Evolutionary conservation across 2,888 invertebrate genomes (phyloP), one percentile per base, ranked within the genome.

Genomic region (Hypomecis atomaria): DNA sequence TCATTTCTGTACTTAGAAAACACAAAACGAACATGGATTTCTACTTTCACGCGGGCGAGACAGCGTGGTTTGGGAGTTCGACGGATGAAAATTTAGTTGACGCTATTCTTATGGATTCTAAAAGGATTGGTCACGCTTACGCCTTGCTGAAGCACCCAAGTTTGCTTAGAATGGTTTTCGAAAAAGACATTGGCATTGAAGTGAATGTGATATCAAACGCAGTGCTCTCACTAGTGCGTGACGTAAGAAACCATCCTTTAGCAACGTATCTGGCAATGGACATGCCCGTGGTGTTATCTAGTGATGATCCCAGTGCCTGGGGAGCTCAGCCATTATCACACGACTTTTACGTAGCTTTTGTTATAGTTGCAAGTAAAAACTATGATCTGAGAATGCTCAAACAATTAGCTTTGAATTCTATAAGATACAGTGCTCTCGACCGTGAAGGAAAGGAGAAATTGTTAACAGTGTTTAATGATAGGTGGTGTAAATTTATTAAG

Each of bases 31-130:
- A 93, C 2, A 87, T 96, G 10, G 91, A 95, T 52, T 96, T 94
- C 74, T 97, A 94, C 76, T 96, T 97, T 71, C 97, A 97, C 78
- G 96, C 96, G 0, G 97, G 96, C 0, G 97, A 97, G 85, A 97
- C 97, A 0, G 95, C 96, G 75, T 96, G 96, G 96, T 93, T 91
- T 70, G 96, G 95, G 7, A 89, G 88, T 6, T 73, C 89, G 0
- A 92, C 94, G 0, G 97, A 97, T 78, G 94, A 95, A 71, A 97
- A 97, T 83, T 84, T 97, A 37, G 84, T 96, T 10, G 97, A 97
- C 77, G 97, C 97, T 0, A 87, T 97, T 34, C 84, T 97, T 9
- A 83, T 97, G 45, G 96, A 96, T 42, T 93, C 96, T 0, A 95
- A 95, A 75, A 93, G 97, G 59, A 95, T 97, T 69, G 97, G 97